phyloP scores from a whole-genome alignment of 2,113 vertebrate species.

The Hystrix cristata region DNA sequence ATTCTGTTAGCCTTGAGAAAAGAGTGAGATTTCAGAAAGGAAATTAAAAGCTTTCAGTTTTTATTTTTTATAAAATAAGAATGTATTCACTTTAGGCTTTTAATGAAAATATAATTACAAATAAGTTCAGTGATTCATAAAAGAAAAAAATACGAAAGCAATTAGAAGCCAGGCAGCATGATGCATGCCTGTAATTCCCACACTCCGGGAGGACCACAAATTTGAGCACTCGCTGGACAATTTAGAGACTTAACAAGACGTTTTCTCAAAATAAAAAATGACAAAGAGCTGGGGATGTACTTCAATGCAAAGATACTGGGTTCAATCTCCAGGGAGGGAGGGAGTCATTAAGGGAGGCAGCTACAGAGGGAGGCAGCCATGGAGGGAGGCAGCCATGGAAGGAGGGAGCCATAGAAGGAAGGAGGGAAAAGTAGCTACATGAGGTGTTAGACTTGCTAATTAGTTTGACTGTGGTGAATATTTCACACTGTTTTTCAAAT shows the following conservation, averaged over 20 bases:
- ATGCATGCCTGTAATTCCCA: not conserved
- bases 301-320: not conserved
- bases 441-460: not conserved
- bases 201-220: not conserved
- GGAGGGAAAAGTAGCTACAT: not conserved
- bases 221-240: not conserved
- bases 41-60: constrained; percentile 28
- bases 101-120: constrained; percentile 28
- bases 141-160: not conserved
- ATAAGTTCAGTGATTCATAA: not conserved
- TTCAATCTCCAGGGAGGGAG: not conserved
- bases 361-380: not conserved
- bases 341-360: not conserved
- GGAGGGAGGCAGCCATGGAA: not conserved
- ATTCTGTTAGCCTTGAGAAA: not conserved
- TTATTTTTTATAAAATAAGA: not conserved
- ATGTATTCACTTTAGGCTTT: not conserved
- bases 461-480: not conserved
- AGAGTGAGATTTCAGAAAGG: not conserved
- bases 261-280: not conserved
- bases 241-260: not conserved
- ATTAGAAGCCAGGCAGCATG: not conserved
- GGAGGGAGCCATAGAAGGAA: not conserved
- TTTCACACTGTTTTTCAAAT: not conserved
- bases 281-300: not conserved